Conservation (phyloP, 2,113 vertebrate genomes). For the Thamnaconus septentrionalis region DNA sequence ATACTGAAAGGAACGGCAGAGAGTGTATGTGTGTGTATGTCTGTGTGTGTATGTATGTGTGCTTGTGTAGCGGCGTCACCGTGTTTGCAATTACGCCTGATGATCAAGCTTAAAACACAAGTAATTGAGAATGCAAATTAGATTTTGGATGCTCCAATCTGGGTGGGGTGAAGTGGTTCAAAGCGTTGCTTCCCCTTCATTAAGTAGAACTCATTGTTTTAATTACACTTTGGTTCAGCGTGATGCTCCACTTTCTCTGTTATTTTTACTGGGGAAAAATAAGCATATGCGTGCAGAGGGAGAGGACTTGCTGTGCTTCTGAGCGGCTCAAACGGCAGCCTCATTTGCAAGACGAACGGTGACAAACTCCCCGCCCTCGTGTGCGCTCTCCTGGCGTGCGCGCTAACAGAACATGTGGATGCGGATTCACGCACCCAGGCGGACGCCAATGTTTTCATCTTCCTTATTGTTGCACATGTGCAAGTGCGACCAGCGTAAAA, state of each 20-base stretch:
- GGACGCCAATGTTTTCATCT: background rate
- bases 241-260: conserved; percentile 67
- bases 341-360: conserved; percentile 19
- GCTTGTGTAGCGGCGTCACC: conserved; percentile 25
- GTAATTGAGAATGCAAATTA: conserved; percentile 67
- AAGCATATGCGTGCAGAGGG: conserved; percentile 49
- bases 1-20: background rate
- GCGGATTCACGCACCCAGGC: background rate
- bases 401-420: background rate
- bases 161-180: conserved; percentile 68
- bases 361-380: conserved; percentile 12
- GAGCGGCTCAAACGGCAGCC: conserved; percentile 31
- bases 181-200: conserved; percentile 71
- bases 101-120: conserved; percentile 57
- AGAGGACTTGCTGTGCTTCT: conserved; percentile 38
- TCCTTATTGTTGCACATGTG: no score
- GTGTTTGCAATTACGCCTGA: conserved; percentile 58
- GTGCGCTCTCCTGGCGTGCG: background rate
- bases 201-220: conserved; percentile 74
- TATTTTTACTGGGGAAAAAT: conserved; percentile 67
- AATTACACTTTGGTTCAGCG: conserved; percentile 66
- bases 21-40: conserved; percentile 6
- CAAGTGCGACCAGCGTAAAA: no score
- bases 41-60: no score
- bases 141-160: conserved; percentile 55